These are phyloP conservation scores for Tenualosa ilisha DNA, from an alignment of 2,797 vertebrate genomes.

Conservation along the genomic window DNA sequence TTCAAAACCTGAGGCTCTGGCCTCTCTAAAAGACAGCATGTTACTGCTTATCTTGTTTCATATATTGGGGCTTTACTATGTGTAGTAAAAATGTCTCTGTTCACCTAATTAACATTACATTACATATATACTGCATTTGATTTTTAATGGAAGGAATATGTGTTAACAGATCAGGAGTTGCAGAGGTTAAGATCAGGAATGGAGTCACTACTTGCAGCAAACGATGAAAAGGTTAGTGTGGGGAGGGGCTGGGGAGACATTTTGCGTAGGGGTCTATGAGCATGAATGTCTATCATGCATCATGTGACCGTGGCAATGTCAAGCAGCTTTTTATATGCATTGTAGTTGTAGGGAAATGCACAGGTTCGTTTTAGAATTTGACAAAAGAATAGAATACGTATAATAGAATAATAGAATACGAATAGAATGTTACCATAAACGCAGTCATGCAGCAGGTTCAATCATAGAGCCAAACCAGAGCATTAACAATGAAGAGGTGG, in stretches of 20 bases:
- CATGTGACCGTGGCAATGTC: too few relatives aligned
- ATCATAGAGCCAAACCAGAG: background rate
- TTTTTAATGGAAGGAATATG: conserved; percentile 27
- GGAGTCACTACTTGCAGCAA: conserved; percentile 84
- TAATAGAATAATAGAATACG: background rate
- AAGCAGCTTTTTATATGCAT: too few relatives aligned
- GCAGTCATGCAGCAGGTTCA: background rate
- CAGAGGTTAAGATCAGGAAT: conserved; percentile 87
- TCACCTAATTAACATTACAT: background rate
- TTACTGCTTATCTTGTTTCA: too few relatives aligned
- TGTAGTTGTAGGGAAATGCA: too few relatives aligned
- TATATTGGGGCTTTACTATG: too few relatives aligned
- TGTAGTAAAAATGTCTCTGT: background rate
- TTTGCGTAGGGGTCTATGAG: background rate
- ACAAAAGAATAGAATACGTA: too few relatives aligned
- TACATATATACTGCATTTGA: background rate
- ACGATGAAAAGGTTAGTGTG: conserved; percentile 87
- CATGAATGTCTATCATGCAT: background rate
- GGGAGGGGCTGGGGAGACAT: background rate
- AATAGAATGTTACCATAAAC: too few relatives aligned
- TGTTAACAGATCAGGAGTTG: conserved; percentile 86
- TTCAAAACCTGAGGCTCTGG: too few relatives aligned
- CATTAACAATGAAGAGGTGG: background rate
- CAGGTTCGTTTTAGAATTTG: too few relatives aligned
- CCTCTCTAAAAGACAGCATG: too few relatives aligned